Evolutionary conservation across 2,888 invertebrate genomes (phyloP).

Genomic region (Leptopilina syphax): DNA sequence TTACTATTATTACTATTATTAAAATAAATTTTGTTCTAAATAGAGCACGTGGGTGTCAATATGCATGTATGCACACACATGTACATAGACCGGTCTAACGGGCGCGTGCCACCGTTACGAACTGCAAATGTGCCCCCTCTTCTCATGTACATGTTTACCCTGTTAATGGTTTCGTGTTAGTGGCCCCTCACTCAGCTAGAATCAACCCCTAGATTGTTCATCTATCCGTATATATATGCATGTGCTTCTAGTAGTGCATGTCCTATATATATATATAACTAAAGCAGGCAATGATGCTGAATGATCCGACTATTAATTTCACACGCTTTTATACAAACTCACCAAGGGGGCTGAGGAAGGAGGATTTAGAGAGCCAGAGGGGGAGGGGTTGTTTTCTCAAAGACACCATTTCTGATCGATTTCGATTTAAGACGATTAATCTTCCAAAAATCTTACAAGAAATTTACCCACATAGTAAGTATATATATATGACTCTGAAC

Average conservation of each 20-base stretch:
- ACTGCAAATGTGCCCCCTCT: slow-evolving; percentile 58
- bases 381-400: too few species aligned
- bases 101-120: slow-evolving; percentile 69
- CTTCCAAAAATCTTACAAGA: too few species aligned
- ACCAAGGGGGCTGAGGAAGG: neutral
- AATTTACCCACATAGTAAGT: too few species aligned
- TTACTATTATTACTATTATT: neutral
- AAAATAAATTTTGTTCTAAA: slow-evolving; percentile 17
- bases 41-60: slow-evolving; percentile 56
- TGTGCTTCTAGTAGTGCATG: slow-evolving; percentile 1
- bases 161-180: slow-evolving; percentile 34
- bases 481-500: too few species aligned
- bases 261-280: neutral
- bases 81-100: slow-evolving; percentile 60
- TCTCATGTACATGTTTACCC: slow-evolving; percentile 39
- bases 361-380: too few species aligned
- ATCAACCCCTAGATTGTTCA: slow-evolving; percentile 32
- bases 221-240: slow-evolving; percentile 5
- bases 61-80: slow-evolving; percentile 49
- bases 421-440: too few species aligned
- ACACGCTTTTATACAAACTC: slow-evolving; percentile 11
- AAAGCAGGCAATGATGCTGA: slow-evolving; percentile 38
- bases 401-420: too few species aligned
- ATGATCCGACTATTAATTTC: slow-evolving; percentile 39
- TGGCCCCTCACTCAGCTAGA: neutral